Base-by-base conservation (phyloP, 2,888 invertebrate species). In the Tenthredo distinguenda region DNA sequence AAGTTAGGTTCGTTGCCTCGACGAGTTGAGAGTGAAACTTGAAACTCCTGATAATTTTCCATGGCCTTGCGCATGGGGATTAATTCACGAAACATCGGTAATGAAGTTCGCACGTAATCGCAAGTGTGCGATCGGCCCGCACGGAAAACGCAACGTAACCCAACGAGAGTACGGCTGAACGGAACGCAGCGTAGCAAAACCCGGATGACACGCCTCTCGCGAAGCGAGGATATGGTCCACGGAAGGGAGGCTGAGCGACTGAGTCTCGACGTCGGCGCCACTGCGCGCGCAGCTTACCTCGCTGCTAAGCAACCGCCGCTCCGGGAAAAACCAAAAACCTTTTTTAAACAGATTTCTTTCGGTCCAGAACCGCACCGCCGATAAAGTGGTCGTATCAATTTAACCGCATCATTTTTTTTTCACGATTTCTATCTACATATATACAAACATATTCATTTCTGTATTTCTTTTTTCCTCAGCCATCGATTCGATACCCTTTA, bases 171-270 rank as follows among this genome's bases (percentile, higher is more conserved):
- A 62, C 62, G 34, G 21, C 6, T 40, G 58, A 55, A 77, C 62
- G 62, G 18, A 68, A 83, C 83, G 83, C 83, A 71, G 83, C 83
- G 83, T 83, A 83, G 83, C 43, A 65, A 68, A 84, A 72, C 85
- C 81, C 84, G 87, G 89, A 89, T 88, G 90, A 88, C 91, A 91
- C 92, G 90, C 91, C 90, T 90, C 91, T 88, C 88, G 87, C 89
- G 87, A 87, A 87, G 87, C 88, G 88, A 89, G 91, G 91, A 91
- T 91, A 90, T 91, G 92, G 91, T 91, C 90, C 92, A 89, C 89
- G 89, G 89, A 92, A 92, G 92, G 92, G 93, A 93, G 91, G 93
- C 93, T 93, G 93, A 90, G 91, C 91, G 90, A 93, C 93, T 93
- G 92, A 92, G 91, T 91, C 91, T 90, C 91, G 88, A 91, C 83